Percentiles rank a stretch among this genome's conserved stretches.
Conservation (phyloP, 92 coral and sea anemone genomes). For the Siderastrea siderea region DNA sequence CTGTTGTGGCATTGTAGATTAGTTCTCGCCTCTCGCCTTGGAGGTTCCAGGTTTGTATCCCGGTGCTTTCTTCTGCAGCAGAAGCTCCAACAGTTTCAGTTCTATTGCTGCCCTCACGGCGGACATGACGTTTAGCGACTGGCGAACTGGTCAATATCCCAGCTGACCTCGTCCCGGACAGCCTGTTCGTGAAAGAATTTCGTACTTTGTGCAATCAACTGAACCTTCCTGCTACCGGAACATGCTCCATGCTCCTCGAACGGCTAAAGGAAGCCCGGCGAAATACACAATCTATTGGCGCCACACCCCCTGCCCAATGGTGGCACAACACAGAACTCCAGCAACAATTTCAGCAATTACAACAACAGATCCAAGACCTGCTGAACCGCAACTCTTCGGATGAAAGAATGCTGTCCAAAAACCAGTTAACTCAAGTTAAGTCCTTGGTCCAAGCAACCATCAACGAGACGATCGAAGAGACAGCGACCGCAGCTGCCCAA, state of each 20-base stretch:
- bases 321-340: background rate
- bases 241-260: background rate
- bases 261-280: slow-evolving; percentile 13
- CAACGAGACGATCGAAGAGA: background rate
- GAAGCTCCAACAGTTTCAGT: slow-evolving; percentile 24
- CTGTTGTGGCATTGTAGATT: too few species aligned
- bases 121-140: background rate
- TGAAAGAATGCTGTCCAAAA: background rate
- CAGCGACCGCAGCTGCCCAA: too few species aligned
- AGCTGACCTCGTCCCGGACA: background rate
- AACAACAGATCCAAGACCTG: too few species aligned
- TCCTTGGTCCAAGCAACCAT: slow-evolving; percentile 24
- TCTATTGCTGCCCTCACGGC: background rate
- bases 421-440: slow-evolving; percentile 18
- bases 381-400: too few species aligned
- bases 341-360: too few species aligned
- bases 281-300: background rate
- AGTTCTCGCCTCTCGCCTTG: too few species aligned
- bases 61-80: background rate
- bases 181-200: background rate
- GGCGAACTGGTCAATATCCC: slow-evolving; percentile 6
- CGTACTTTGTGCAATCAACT: slow-evolving; percentile 5
- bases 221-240: background rate
- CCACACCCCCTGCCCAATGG: background rate
- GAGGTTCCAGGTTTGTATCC: background rate